A percentile compares a stretch with the other conserved stretches of the same genome.
These are phyloP conservation scores for Podarcis raffonei DNA, from an alignment of 2,113 vertebrate species.

Conservation along the genomic window DNA sequence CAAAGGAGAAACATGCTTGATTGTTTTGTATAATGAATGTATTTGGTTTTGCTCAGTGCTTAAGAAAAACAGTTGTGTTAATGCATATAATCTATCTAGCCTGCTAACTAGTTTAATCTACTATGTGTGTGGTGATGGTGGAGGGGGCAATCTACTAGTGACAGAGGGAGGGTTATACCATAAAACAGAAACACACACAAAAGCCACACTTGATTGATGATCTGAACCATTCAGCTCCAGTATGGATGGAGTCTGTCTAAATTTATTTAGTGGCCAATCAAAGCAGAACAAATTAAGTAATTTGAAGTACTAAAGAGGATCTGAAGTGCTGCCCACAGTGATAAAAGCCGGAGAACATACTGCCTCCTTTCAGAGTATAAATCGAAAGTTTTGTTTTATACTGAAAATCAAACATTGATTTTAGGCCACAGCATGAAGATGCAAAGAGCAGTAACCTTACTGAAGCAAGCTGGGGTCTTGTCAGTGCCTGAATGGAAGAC, in stretches of 20 bases:
- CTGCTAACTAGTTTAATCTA: slow-evolving; percentile 81
- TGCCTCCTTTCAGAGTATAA: slow-evolving; percentile 31
- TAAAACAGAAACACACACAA: slow-evolving; percentile 69
- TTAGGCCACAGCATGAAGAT: too few relatives aligned
- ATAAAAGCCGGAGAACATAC: slow-evolving; percentile 36
- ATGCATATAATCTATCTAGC: slow-evolving; percentile 76
- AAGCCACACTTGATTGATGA: slow-evolving; percentile 71
- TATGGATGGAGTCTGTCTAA: slow-evolving; percentile 63
- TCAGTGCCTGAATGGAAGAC: too few relatives aligned
- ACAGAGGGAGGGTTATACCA: slow-evolving; percentile 70
- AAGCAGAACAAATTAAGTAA: slow-evolving; percentile 69
- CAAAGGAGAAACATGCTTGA: slow-evolving; percentile 46
- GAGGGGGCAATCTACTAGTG: slow-evolving; percentile 70
- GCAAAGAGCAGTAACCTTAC: too few relatives aligned
- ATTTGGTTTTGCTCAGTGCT: slow-evolving; percentile 58
- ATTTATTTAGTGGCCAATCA: slow-evolving; percentile 73
- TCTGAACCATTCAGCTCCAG: slow-evolving; percentile 54
- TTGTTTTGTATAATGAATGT: slow-evolving; percentile 58
- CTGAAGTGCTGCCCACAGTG: slow-evolving; percentile 7
- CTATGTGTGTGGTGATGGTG: slow-evolving; percentile 65
- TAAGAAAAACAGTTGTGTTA: slow-evolving; percentile 69
- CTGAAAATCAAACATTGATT: not conserved
- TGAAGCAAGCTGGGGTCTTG: too few relatives aligned
- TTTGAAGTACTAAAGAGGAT: slow-evolving; percentile 63
- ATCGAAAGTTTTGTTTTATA: slow-evolving; percentile 4